These are phyloP conservation scores for Orgyia antiqua DNA, from an alignment of 2,888 invertebrate species.

Conservation along the genomic window DNA sequence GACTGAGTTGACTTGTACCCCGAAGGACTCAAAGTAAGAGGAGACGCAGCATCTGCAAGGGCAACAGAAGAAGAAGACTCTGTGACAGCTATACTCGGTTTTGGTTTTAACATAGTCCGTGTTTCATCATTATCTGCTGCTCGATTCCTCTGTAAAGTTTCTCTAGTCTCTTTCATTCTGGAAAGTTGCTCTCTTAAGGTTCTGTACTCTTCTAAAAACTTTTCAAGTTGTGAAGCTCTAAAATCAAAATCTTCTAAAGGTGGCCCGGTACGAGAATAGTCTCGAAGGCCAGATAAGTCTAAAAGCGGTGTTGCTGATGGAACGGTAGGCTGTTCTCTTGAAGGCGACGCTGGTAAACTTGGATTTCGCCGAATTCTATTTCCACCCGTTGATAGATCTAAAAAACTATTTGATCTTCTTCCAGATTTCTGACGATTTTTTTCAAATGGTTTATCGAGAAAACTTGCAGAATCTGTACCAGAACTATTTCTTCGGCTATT, in stretches of 20 bases:
- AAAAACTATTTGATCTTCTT: constrained; percentile 83
- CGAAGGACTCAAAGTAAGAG: constrained; percentile 58
- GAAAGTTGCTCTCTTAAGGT: constrained; percentile 86
- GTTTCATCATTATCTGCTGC: constrained; percentile 72
- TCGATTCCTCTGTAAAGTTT: constrained; percentile 76
- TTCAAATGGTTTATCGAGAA: constrained; percentile 55
- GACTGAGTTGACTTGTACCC: constrained; percentile 63
- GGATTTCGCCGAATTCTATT: constrained; percentile 68
- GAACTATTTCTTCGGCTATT: constrained; percentile 86
- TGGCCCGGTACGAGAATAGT: constrained; percentile 60
- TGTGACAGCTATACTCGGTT: constrained; percentile 72
- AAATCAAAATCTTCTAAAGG: constrained; percentile 83
- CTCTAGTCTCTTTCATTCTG: constrained; percentile 88
- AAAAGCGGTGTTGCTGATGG: constrained; percentile 80
- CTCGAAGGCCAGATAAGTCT: constrained; percentile 77
- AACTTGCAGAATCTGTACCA: constrained; percentile 80
- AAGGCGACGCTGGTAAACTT: constrained; percentile 82
- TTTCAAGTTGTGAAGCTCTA: constrained; percentile 87
- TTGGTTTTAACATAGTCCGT: constrained; percentile 77
- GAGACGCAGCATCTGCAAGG: constrained; percentile 60
- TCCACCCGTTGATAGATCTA: constrained; percentile 80
- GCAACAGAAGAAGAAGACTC: constrained; percentile 66
- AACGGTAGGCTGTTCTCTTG: constrained; percentile 64
- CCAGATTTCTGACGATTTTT: constrained; percentile 54
- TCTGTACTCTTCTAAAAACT: constrained; percentile 88